These are phyloP conservation scores for Pipistrellus kuhlii DNA, from an alignment of 2,797 vertebrate species.

Conservation along the genomic window DNA sequence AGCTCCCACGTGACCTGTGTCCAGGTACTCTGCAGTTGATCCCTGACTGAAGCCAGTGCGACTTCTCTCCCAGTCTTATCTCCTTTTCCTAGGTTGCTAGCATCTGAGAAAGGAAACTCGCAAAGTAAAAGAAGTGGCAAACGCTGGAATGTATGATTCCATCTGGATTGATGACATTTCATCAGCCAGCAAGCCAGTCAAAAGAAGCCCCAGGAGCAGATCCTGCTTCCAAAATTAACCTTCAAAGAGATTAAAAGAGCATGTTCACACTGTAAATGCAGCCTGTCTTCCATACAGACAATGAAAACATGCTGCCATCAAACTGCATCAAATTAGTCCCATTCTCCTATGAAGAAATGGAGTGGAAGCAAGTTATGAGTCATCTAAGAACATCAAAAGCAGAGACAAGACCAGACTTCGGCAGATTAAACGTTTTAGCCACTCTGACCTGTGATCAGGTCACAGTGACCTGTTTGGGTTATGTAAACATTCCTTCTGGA, in stretches of 20 bases:
- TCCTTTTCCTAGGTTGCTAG: neutral
- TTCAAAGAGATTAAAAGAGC: constrained; percentile 61
- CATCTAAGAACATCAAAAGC: constrained; percentile 60
- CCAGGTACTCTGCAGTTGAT: neutral
- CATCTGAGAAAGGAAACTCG: neutral
- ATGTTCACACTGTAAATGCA: constrained; percentile 49
- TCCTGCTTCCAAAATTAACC: constrained; percentile 61
- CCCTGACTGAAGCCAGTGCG: neutral
- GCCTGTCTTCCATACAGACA: constrained; percentile 35
- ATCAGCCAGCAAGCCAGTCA: constrained; percentile 31
- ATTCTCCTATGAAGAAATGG: constrained; percentile 43
- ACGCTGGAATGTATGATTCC: neutral
- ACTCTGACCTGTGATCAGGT: neutral
- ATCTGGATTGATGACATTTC: neutral
- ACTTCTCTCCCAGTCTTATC: neutral
- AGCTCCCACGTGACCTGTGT: neutral
- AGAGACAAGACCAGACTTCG: neutral
- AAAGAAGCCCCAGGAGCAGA: constrained; percentile 46
- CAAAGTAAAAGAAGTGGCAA: neutral
- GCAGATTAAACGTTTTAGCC: neutral
- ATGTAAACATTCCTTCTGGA: constrained; percentile 14
- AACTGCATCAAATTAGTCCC: constrained; percentile 33
- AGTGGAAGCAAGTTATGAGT: constrained; percentile 29
- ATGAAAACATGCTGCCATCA: constrained; percentile 55
- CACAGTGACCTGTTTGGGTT: neutral